Evolutionary conservation across 2,888 invertebrate genomes (phyloP).

Genomic region (Uropetala carovei): DNA sequence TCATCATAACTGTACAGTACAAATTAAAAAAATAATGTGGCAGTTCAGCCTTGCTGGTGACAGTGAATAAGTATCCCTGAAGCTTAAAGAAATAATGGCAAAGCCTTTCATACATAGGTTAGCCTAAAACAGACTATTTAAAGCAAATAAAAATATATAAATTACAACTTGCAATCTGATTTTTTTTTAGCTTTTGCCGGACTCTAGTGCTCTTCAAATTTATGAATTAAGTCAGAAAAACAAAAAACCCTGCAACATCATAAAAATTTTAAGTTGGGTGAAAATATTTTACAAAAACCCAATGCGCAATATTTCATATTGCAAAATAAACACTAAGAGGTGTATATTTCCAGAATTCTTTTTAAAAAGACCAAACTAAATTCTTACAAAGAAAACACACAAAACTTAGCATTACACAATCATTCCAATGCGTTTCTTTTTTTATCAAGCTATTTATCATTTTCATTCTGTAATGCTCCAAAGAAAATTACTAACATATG

Average conservation of each 20-base stretch:
- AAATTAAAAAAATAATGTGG: conserved; percentile 34
- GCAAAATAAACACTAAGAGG: neutral
- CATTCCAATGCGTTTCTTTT: too few relatives aligned
- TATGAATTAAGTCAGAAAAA: too few relatives aligned
- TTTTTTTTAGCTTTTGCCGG: too few relatives aligned
- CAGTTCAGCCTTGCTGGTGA: neutral
- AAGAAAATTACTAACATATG: too few relatives aligned
- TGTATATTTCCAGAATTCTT: too few relatives aligned
- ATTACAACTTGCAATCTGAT: neutral
- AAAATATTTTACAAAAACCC: neutral
- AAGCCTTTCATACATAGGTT: conserved; percentile 10
- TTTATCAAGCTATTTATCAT: too few relatives aligned
- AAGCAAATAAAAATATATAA: conserved; percentile 42
- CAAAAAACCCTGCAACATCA: neutral
- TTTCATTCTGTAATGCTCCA: too few relatives aligned
- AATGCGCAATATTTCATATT: neutral
- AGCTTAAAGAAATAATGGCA: conserved; percentile 36
- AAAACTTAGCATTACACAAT: too few relatives aligned
- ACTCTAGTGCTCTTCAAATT: too few relatives aligned
- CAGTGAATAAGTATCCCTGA: conserved; percentile 1
- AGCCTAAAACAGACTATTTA: neutral
- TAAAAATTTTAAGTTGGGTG: neutral
- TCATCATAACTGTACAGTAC: conserved; percentile 67
- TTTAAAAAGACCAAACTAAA: too few relatives aligned
- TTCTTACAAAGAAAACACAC: too few relatives aligned